These are phyloP conservation scores for Leptopilina drosophilae DNA, from an alignment of 2,888 invertebrate species.

Conservation along the genomic window DNA sequence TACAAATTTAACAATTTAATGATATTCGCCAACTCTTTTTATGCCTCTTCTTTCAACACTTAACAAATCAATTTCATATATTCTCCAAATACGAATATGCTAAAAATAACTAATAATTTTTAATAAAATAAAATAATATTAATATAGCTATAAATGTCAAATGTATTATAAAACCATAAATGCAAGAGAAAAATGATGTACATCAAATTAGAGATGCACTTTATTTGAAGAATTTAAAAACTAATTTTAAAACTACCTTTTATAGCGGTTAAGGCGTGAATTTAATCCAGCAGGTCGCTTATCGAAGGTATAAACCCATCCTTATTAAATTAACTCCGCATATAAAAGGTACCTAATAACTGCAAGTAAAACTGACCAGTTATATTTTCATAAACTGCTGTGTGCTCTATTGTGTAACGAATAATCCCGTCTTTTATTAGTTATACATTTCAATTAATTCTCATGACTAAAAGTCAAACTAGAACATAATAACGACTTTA, in stretches of 20 bases:
- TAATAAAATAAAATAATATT: too few relatives aligned
- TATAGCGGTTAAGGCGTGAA: constrained; percentile 7
- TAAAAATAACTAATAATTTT: too few relatives aligned
- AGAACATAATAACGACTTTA: not conserved
- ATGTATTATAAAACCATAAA: not conserved
- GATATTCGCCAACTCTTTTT: not conserved
- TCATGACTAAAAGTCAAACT: not conserved
- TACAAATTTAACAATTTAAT: constrained; percentile 41
- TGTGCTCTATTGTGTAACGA: not conserved
- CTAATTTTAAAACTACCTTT: not conserved
- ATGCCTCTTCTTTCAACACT: not conserved
- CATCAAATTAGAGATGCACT: too few relatives aligned
- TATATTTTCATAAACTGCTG: constrained; percentile 1
- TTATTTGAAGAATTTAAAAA: not conserved
- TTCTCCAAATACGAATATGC: too few relatives aligned
- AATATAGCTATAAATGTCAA: too few relatives aligned
- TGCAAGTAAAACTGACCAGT: not conserved
- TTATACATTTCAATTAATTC: not conserved
- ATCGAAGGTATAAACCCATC: constrained; percentile 17
- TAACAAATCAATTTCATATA: constrained; percentile 21
- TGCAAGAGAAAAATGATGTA: not conserved
- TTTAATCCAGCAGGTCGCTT: constrained; percentile 24
- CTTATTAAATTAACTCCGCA: constrained; percentile 15
- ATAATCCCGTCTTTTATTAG: constrained; percentile 3
- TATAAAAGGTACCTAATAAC: constrained; percentile 33